Evolutionary conservation across 2,113 vertebrate species (phyloP).

Genomic region (Sylvilagus bachmani): DNA sequence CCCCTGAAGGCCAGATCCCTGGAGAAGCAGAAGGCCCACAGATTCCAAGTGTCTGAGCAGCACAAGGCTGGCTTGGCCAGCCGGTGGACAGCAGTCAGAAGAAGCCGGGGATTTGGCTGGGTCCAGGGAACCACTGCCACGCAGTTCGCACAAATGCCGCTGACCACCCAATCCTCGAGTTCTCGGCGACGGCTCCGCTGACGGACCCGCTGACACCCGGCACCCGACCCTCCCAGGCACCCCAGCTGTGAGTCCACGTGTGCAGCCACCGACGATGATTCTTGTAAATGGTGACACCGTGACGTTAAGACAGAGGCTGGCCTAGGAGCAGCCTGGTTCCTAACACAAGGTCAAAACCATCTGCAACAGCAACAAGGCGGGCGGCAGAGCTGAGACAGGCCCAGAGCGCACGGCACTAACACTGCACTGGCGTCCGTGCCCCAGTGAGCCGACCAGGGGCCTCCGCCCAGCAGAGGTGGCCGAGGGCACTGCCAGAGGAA

Average conservation of each 20-base stretch:
- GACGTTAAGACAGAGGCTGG: constrained; percentile 50
- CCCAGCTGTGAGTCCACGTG: constrained; percentile 69
- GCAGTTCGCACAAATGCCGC: not conserved
- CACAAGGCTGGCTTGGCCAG: not conserved
- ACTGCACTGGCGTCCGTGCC: not conserved
- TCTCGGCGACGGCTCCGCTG: constrained; percentile 79
- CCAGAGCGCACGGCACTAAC: not conserved
- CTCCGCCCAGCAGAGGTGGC: not conserved
- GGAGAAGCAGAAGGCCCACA: not conserved
- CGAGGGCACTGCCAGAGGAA: no score
- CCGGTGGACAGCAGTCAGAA: not conserved
- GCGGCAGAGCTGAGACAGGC: not conserved
- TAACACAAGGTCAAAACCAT: not conserved
- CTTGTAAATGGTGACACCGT: constrained; percentile 39
- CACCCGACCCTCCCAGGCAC: constrained; percentile 75
- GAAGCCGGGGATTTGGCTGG: not conserved
- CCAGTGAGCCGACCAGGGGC: not conserved
- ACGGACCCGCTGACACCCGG: constrained; percentile 80
- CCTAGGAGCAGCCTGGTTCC: constrained; percentile 41
- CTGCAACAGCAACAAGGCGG: no score
- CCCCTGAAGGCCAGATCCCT: not conserved
- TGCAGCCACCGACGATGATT: constrained; percentile 77
- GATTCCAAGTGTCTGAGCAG: not conserved
- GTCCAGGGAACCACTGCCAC: constrained; percentile 17
- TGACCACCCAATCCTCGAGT: constrained; percentile 62